These are phyloP conservation scores for Silvanus unidentatus DNA, from an alignment of 2,888 invertebrate species.

Conservation along the genomic window DNA sequence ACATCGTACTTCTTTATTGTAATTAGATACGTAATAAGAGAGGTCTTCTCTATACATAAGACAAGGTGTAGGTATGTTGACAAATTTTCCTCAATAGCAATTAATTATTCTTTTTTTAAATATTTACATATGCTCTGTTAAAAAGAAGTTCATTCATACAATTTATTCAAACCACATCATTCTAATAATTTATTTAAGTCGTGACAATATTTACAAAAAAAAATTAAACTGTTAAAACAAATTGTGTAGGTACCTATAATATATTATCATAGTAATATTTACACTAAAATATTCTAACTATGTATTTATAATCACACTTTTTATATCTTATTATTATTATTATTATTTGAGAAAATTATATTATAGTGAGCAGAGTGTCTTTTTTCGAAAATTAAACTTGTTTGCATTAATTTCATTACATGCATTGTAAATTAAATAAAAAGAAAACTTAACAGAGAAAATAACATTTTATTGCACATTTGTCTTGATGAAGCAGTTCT, in stretches of 20 bases:
- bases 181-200: slow-evolving; percentile 35
- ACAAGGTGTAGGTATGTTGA: slow-evolving; percentile 7
- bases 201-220: slow-evolving; percentile 41
- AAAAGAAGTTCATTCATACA: slow-evolving; percentile 31
- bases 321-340: slow-evolving; percentile 24
- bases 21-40: slow-evolving; percentile 12
- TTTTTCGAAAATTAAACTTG: slow-evolving; percentile 28
- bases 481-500: slow-evolving; percentile 1
- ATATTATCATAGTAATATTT: slow-evolving; percentile 32
- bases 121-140: slow-evolving; percentile 24
- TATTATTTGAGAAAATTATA: slow-evolving; percentile 22
- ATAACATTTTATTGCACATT: slow-evolving; percentile 22
- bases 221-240: slow-evolving; percentile 34
- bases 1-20: slow-evolving; percentile 5
- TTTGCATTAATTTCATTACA: slow-evolving; percentile 4
- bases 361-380: slow-evolving; percentile 33
- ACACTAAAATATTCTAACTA: slow-evolving; percentile 35
- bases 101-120: slow-evolving; percentile 5
- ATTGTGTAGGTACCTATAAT: slow-evolving; percentile 9
- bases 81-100: background rate
- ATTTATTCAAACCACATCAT: slow-evolving; percentile 28
- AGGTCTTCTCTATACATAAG: slow-evolving; percentile 23
- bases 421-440: background rate
- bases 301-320: slow-evolving; percentile 41
- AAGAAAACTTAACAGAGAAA: slow-evolving; percentile 5